phyloP scores from a whole-genome alignment of 1,140 invertebrate genomes.

The Drosophila subpulchrella region DNA sequence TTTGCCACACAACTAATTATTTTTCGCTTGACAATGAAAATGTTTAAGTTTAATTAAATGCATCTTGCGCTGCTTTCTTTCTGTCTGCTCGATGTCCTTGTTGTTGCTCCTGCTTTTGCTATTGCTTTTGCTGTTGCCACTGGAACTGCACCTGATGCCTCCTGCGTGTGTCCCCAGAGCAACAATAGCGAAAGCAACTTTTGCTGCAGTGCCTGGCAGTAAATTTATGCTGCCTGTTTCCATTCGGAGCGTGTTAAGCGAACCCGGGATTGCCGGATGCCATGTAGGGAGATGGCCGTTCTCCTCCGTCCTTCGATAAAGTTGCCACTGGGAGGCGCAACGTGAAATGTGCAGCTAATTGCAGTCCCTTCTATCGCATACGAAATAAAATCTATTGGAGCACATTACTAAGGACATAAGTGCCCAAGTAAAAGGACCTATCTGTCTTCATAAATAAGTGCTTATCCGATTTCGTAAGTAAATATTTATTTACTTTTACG shows the following conservation, averaged over 20 bases:
- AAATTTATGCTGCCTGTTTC: conserved; percentile 77
- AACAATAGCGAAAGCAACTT: conserved; percentile 54
- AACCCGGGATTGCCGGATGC: conserved; percentile 60
- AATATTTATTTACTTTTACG: neutral
- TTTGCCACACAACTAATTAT: conserved; percentile 82
- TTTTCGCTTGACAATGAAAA: conserved; percentile 84
- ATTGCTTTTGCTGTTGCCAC: neutral
- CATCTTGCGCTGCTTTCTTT: conserved; percentile 76
- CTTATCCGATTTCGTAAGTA: neutral
- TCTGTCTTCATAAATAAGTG: neutral
- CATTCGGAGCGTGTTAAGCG: conserved; percentile 75
- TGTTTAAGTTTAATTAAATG: conserved; percentile 84
- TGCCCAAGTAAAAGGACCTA: neutral
- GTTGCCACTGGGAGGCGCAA: conserved; percentile 29
- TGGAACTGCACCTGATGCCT: conserved; percentile 66
- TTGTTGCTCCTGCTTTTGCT: conserved; percentile 12
- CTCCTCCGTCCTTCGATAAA: conserved; percentile 44
- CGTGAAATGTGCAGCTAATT: conserved; percentile 66
- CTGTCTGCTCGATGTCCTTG: conserved; percentile 29
- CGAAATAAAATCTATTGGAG: neutral
- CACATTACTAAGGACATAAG: neutral
- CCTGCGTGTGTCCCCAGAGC: conserved; percentile 27
- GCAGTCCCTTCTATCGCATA: conserved; percentile 34
- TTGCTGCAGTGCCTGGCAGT: conserved; percentile 49
- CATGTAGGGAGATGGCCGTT: conserved; percentile 37